These are phyloP conservation scores for Stegana nigrithorax DNA, from an alignment of 2,888 invertebrate genomes.

Conservation along the genomic window DNA sequence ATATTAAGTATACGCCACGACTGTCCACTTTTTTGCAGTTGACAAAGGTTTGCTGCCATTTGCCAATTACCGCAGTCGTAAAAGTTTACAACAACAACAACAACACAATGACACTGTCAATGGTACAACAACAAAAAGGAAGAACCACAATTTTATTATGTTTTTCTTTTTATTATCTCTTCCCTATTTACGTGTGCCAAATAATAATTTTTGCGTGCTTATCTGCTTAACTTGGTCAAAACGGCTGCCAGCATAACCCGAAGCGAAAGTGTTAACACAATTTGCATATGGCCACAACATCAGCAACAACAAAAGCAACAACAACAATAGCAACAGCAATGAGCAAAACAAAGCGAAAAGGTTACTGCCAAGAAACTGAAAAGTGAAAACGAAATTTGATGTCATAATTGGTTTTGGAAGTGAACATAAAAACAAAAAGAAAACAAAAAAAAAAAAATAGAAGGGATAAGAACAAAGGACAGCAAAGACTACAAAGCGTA, in stretches of 20 bases:
- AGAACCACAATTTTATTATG: too few relatives aligned
- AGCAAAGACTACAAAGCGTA: background rate
- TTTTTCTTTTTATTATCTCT: conserved; percentile 47
- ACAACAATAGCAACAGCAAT: background rate
- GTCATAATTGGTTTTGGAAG: conserved; percentile 53
- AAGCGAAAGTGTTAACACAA: background rate
- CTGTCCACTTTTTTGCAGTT: too few relatives aligned
- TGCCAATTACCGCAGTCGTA: conserved; percentile 58
- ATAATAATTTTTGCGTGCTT: conserved; percentile 49
- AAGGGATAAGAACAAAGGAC: background rate
- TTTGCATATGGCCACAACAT: background rate
- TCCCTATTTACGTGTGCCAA: conserved; percentile 54
- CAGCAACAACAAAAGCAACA: background rate
- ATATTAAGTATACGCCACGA: too few relatives aligned
- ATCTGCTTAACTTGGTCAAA: conserved; percentile 42
- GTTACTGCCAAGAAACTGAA: too few relatives aligned
- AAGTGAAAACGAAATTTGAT: conserved; percentile 44
- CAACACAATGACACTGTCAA: too few relatives aligned
- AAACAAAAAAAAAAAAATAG: background rate
- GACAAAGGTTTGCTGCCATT: conserved; percentile 54
- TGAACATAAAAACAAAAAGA: background rate
- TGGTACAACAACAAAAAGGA: conserved; percentile 32
- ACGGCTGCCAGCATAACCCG: background rate
- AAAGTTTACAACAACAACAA: conserved; percentile 46
- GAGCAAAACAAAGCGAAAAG: too few relatives aligned